Conservation (phyloP, 2,113 vertebrate genomes). For the Sula dactylatra region DNA sequence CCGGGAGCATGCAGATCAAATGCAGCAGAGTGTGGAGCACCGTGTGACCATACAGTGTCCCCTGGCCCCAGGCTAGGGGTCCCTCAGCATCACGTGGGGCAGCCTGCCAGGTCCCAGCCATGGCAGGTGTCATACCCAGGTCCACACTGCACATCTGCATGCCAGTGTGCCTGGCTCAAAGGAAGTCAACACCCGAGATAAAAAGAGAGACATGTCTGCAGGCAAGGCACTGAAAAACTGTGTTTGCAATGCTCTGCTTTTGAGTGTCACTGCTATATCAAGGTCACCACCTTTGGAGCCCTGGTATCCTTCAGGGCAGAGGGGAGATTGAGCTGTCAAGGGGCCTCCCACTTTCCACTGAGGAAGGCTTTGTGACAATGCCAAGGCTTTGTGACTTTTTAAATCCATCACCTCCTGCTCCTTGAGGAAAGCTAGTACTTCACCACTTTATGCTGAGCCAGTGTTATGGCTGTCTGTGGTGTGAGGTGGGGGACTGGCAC, state of each 20-base stretch:
- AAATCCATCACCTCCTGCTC: background rate
- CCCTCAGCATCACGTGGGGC: background rate
- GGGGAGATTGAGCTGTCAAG: background rate
- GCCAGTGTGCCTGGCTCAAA: background rate
- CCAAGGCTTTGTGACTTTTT: background rate
- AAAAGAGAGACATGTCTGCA: rapidly evolving
- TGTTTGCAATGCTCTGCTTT: background rate
- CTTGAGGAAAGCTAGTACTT: background rate
- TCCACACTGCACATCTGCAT: background rate
- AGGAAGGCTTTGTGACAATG: rapidly evolving
- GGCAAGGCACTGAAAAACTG: background rate
- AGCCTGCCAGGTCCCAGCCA: background rate
- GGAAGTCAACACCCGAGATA: background rate
- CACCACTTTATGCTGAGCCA: background rate
- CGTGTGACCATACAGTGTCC: rapidly evolving
- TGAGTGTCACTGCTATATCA: background rate
- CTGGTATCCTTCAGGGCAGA: background rate
- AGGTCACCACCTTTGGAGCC: background rate
- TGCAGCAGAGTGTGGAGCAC: background rate
- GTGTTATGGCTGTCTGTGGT: too few relatives aligned
- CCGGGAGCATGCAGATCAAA: background rate
- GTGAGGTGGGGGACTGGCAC: rapidly evolving
- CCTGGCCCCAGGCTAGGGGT: rapidly evolving
- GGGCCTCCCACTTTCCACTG: background rate
- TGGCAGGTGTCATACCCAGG: rapidly evolving